These are phyloP conservation scores for Rhizoglyphus robini DNA, from an alignment of 1,140 invertebrate genomes.

Conservation along the genomic window DNA sequence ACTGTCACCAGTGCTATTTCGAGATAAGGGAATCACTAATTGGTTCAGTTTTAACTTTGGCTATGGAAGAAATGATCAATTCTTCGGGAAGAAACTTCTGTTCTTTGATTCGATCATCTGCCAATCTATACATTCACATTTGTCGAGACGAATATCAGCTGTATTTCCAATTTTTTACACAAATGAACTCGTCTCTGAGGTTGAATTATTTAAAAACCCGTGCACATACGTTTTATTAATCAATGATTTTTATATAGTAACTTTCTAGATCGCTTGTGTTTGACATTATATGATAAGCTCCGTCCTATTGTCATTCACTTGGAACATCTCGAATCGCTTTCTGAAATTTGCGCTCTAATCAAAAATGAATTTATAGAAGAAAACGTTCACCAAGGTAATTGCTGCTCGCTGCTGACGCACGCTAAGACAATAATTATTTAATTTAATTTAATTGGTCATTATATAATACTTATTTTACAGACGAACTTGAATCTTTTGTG, in stretches of 20 bases:
- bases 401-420: too few relatives aligned
- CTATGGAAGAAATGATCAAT: constrained; percentile 52
- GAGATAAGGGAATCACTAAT: constrained; percentile 55
- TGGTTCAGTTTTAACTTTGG: constrained; percentile 55
- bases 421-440: too few relatives aligned
- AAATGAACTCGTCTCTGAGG: constrained; percentile 45
- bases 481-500: constrained; percentile 66
- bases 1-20: constrained; percentile 76
- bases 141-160: constrained; percentile 81
- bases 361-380: constrained; percentile 31
- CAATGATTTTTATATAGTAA: too few relatives aligned
- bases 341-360: constrained; percentile 88
- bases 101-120: constrained; percentile 66
- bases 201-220: too few relatives aligned
- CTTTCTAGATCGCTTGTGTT: constrained; percentile 70
- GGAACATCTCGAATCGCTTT: constrained; percentile 90
- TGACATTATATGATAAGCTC: constrained; percentile 76
- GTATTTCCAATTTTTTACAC: constrained; percentile 73
- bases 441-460: constrained; percentile 24
- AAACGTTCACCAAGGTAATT: neutral
- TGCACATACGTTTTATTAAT: too few relatives aligned
- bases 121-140: constrained; percentile 73
- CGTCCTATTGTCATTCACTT: constrained; percentile 93
- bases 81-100: constrained; percentile 70
- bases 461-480: too few relatives aligned